These are phyloP conservation scores for Epinephelus cyanopodus DNA, from an alignment of 2,113 vertebrate species.

Conservation along the genomic window DNA sequence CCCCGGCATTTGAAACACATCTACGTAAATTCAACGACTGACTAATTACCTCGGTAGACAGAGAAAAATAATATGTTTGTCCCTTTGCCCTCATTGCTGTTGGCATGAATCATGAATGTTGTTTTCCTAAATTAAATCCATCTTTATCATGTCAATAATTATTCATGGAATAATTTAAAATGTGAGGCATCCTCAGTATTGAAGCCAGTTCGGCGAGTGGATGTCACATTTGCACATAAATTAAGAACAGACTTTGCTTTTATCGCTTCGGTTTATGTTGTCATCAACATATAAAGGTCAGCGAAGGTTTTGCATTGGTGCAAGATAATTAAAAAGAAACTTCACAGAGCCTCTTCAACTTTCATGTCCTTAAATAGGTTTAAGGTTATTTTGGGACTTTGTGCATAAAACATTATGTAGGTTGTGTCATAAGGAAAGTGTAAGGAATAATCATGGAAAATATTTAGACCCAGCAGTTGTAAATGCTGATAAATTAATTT, in stretches of 20 bases:
- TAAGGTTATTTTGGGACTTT: background rate
- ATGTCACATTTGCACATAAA: background rate
- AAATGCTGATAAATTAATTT: background rate
- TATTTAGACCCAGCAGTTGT: background rate
- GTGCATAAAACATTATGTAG: background rate
- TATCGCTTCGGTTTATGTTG: background rate
- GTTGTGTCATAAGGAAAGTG: background rate
- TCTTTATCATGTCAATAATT: constrained; percentile 53
- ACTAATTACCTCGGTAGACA: constrained; percentile 41
- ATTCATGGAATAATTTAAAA: constrained; percentile 44
- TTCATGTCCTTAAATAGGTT: background rate
- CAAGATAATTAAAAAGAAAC: background rate
- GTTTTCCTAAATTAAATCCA: constrained; percentile 48
- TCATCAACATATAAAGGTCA: constrained; percentile 10
- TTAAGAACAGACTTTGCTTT: background rate
- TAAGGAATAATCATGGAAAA: background rate
- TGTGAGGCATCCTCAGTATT: constrained; percentile 31
- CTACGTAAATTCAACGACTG: constrained; percentile 27
- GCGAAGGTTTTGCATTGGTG: background rate
- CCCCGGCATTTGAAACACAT: constrained; percentile 58
- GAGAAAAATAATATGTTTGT: constrained; percentile 14
- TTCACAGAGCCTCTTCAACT: background rate
- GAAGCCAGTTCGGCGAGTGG: constrained; percentile 13
- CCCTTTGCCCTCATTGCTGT: constrained; percentile 21
- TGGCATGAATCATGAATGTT: constrained; percentile 43